These are phyloP conservation scores for Scaptomyza cyrtandrae DNA, from an alignment of 2,888 invertebrate species.

Conservation along the genomic window DNA sequence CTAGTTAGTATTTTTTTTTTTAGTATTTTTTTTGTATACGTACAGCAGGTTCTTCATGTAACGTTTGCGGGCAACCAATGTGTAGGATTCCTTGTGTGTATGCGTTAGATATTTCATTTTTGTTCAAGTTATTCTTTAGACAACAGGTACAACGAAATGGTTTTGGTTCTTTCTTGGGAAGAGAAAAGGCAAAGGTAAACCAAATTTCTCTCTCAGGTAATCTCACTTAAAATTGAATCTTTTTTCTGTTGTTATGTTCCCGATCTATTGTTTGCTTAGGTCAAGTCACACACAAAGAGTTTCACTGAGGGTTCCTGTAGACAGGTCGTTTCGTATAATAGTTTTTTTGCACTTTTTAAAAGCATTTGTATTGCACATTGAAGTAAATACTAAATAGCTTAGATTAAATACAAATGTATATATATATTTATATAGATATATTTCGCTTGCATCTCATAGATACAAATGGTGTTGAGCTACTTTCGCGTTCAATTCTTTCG, in stretches of 20 bases:
- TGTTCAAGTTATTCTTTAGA: slow-evolving; percentile 1
- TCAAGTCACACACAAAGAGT: slow-evolving; percentile 39
- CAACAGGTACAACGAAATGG: slow-evolving; percentile 32
- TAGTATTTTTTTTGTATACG: slow-evolving; percentile 68
- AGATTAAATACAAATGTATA: slow-evolving; percentile 6
- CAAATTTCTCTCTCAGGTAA: slow-evolving; percentile 48
- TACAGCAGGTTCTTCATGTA: slow-evolving; percentile 85
- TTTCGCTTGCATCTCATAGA: slow-evolving; percentile 48
- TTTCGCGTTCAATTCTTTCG: slow-evolving; percentile 14
- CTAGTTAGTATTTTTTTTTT: not conserved
- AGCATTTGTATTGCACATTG: slow-evolving; percentile 62
- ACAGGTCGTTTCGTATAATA: slow-evolving; percentile 55
- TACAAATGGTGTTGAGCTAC: slow-evolving; percentile 20
- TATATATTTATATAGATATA: not conserved
- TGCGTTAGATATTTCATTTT: slow-evolving; percentile 82
- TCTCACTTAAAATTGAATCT: slow-evolving; percentile 13
- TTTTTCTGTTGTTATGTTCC: slow-evolving; percentile 37
- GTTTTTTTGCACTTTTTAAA: slow-evolving; percentile 37
- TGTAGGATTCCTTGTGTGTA: slow-evolving; percentile 84
- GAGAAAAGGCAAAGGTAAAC: not conserved
- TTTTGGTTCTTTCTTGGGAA: not conserved
- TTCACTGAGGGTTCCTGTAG: slow-evolving; percentile 4
- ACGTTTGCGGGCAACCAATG: slow-evolving; percentile 84
- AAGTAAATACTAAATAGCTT: slow-evolving; percentile 31
- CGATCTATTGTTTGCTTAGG: slow-evolving; percentile 59